Conservation (phyloP, 2,888 invertebrate species). For the Oscheius sp. region DNA sequence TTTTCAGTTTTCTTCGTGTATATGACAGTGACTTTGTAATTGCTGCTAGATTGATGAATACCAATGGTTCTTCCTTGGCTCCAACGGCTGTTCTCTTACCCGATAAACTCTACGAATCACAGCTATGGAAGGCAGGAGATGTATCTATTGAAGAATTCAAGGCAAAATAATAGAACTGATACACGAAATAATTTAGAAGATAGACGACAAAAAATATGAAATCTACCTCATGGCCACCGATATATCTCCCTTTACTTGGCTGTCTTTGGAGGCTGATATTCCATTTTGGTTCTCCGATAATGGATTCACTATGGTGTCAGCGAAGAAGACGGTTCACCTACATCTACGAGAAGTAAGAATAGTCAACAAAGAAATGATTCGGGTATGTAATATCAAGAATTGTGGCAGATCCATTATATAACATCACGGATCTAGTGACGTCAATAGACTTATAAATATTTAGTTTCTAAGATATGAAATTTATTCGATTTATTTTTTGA, state of each 20-base stretch:
- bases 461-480: too few species aligned
- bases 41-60: background rate
- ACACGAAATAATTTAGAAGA: background rate
- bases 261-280: slow-evolving; percentile 44
- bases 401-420: too few species aligned
- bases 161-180: background rate
- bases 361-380: slow-evolving; percentile 38
- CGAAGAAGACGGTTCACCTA: slow-evolving; percentile 25
- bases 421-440: too few species aligned
- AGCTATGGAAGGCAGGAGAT: background rate
- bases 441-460: too few species aligned
- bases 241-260: slow-evolving; percentile 66
- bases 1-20: background rate
- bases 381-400: slow-evolving; percentile 50
- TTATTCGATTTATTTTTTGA: too few species aligned
- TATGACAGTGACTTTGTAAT: slow-evolving; percentile 25
- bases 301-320: slow-evolving; percentile 55
- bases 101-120: slow-evolving; percentile 11
- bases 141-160: background rate
- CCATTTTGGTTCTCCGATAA: slow-evolving; percentile 62
- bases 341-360: slow-evolving; percentile 24
- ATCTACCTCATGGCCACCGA: slow-evolving; percentile 39
- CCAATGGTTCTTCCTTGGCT: background rate
- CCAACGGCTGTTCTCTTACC: slow-evolving; percentile 21
- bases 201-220: slow-evolving; percentile 38